Percentiles rank a stretch among this genome's conserved stretches.
Evolutionary conservation across 2,797 vertebrate species (phyloP).

Genomic region (Trachurus trachurus): DNA sequence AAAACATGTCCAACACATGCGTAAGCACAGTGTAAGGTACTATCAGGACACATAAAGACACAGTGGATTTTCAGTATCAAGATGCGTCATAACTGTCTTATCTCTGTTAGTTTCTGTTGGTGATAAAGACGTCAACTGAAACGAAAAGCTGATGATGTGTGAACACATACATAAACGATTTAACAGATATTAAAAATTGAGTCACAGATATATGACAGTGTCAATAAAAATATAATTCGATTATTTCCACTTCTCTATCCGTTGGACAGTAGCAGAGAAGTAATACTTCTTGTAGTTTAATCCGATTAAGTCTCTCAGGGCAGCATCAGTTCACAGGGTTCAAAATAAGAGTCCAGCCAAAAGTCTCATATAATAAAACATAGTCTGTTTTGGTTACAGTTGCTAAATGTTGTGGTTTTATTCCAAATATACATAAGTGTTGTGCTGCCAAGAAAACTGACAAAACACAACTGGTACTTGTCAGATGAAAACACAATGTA

Average conservation of each 20-base stretch:
- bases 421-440: conserved; percentile 28
- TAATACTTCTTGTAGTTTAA: not conserved
- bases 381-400: conserved; percentile 10
- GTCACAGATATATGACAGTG: too few species aligned
- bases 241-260: not conserved
- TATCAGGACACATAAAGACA: not conserved
- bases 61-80: not conserved
- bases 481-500: conserved; percentile 16
- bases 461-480: conserved; percentile 17
- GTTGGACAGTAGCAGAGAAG: not conserved
- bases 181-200: not conserved
- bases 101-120: not conserved
- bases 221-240: too few species aligned
- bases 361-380: conserved; percentile 21
- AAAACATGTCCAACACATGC: conserved; percentile 40
- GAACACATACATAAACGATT: not conserved
- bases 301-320: not conserved
- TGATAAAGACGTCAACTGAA: not conserved
- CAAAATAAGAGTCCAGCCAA: conserved; percentile 9
- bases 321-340: conserved; percentile 17
- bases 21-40: not conserved
- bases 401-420: conserved; percentile 14
- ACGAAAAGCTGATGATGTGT: not conserved
- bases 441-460: conserved; percentile 31
- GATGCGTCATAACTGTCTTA: not conserved